Evolutionary conservation across 2,888 invertebrate species (phyloP), one percentile per base, ranked within the genome.

Genomic region (Cactoblastis cactorum): DNA sequence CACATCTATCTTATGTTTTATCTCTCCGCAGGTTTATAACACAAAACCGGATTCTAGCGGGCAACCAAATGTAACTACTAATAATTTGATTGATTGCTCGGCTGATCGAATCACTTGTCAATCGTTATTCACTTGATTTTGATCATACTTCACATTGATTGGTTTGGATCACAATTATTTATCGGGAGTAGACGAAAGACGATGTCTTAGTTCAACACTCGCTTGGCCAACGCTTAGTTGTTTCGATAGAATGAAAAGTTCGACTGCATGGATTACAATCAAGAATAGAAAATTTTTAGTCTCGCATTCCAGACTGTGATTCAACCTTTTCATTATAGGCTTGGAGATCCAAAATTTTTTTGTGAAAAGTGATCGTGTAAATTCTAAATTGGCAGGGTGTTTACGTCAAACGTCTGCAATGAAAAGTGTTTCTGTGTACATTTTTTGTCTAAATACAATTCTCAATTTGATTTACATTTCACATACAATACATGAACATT

Each of bases 1-100:
- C 79, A 85, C 80, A 80, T 84, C 85, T 88, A 78, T 84, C 81
- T 86, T 83, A 78, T 77, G 69, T 79, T 86, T 88, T 85, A 78
- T 88, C 81, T 87, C 81, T 89, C 83, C 87, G 80, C 90, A 90
- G 90, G 90, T 90, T 85, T 90, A 90, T 90, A 89, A 89, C 84
- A 85, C 88, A 84, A 90, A 90, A 88, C 79, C 89, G 90, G 90
- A 90, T 75, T 81, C 90, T 84, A 89, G 82, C 85, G 90, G 88
- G 83, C 88, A 90, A 86, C 83, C 79, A 85, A 89, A 90, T 86
- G 90, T 90, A 90, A 90, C 83, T 90, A 90, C 83, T 82, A 71
- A 80, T 74, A 74, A 68, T 73, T 75, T 76, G 73, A 73, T 80
- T 81, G 74, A 77, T 79, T 83, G 83, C 80, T 86, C 86, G 74